These are phyloP conservation scores for Andrena bucephala DNA, from an alignment of 2,888 invertebrate species.

Conservation along the genomic window DNA sequence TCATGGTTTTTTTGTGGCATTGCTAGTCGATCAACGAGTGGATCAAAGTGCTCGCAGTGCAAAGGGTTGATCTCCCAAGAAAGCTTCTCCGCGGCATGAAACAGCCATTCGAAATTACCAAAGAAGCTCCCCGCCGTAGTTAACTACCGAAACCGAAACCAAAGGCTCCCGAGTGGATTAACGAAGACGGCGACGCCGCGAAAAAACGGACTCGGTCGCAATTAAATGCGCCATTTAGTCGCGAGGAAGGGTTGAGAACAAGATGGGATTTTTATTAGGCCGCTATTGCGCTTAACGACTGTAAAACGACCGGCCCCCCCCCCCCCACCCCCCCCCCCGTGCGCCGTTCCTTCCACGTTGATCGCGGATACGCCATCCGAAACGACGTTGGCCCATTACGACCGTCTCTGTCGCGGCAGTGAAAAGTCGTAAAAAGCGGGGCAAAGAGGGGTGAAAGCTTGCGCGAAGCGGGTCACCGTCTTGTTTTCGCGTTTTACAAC, in stretches of 20 bases:
- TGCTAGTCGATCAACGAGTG: too few species aligned
- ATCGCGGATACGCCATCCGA: conserved; percentile 60
- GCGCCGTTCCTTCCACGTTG: conserved; percentile 36
- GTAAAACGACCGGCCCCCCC: conserved; percentile 79
- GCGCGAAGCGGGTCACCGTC: conserved; percentile 51
- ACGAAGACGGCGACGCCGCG: conserved; percentile 13
- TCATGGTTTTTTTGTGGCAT: too few species aligned
- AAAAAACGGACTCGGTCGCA: conserved; percentile 74
- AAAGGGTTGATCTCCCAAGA: not conserved
- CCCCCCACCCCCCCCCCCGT: not conserved
- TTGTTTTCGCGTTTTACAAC: conserved; percentile 69
- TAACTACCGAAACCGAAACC: not conserved
- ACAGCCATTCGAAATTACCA: not conserved
- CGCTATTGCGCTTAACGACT: conserved; percentile 84
- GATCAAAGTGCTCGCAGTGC: too few species aligned
- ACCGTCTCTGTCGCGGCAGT: conserved; percentile 49
- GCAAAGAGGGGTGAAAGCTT: conserved; percentile 35
- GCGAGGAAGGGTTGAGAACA: conserved; percentile 81
- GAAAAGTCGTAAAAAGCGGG: conserved; percentile 68
- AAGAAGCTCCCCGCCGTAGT: not conserved
- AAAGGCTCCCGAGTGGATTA: conserved; percentile 24
- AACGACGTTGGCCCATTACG: conserved; percentile 65
- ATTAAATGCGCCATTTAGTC: conserved; percentile 80
- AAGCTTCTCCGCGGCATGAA: not conserved
- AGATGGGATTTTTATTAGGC: conserved; percentile 84